phyloP scores from a whole-genome alignment of 1,140 invertebrate species.

The Diplogasteroides magnus region DNA sequence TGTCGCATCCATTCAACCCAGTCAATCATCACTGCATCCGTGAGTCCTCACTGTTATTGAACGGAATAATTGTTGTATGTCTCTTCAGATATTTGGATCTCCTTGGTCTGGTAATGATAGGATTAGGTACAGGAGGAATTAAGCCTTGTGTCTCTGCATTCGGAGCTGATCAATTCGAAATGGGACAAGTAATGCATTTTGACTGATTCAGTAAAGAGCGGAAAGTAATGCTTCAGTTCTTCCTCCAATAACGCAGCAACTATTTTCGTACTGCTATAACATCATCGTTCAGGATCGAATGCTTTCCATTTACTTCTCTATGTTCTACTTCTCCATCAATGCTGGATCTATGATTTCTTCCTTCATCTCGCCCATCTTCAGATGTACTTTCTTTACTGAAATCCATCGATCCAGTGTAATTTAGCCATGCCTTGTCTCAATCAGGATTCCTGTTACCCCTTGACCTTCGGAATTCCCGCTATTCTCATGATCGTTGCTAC shows the following conservation, averaged over 20 bases:
- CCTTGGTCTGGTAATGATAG: constrained; percentile 66
- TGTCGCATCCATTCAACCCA: not conserved
- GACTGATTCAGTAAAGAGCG: too few species aligned
- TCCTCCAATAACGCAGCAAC: too few species aligned
- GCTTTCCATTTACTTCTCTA: constrained; percentile 72
- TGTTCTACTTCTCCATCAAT: constrained; percentile 91
- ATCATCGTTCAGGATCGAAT: constrained; percentile 48
- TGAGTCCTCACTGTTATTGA: too few species aligned
- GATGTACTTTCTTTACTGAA: constrained; percentile 54
- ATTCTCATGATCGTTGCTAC: constrained; percentile 73
- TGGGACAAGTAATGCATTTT: too few species aligned
- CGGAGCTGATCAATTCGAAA: constrained; percentile 86
- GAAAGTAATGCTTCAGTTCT: too few species aligned
- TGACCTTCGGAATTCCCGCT: constrained; percentile 86
- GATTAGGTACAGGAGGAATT: constrained; percentile 84
- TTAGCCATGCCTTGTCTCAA: constrained; percentile 77
- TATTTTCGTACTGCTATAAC: too few species aligned
- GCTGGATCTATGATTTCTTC: constrained; percentile 82
- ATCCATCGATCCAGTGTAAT: not conserved
- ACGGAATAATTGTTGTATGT: constrained; percentile 8
- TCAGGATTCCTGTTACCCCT: constrained; percentile 73
- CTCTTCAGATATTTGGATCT: constrained; percentile 26
- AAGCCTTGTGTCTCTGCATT: constrained; percentile 94
- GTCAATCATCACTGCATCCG: not conserved
- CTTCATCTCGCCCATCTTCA: constrained; percentile 78